phyloP scores from a whole-genome alignment of 1,140 invertebrate species.

The Bactericera cockerelli region DNA sequence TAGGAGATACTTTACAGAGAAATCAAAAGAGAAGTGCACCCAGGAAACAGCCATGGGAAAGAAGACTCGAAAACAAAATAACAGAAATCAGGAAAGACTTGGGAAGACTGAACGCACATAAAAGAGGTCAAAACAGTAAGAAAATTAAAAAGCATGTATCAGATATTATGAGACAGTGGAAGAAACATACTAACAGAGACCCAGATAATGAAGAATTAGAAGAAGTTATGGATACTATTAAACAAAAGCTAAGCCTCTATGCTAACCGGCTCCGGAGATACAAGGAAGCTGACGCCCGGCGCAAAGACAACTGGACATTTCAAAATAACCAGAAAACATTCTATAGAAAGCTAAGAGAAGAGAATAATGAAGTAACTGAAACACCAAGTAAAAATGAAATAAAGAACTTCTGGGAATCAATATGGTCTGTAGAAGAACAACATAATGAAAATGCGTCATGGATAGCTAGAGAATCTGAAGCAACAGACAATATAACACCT shows the following conservation, averaged over 20 bases:
- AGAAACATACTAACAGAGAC: background rate
- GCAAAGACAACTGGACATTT: background rate
- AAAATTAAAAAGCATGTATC: background rate
- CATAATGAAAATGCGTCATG: background rate
- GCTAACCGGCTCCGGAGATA: background rate
- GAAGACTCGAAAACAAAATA: background rate
- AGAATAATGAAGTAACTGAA: background rate
- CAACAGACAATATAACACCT: background rate
- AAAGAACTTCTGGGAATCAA: background rate
- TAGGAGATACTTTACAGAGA: background rate
- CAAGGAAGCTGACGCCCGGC: background rate
- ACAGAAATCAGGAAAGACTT: background rate
- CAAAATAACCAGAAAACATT: background rate
- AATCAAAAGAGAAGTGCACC: background rate
- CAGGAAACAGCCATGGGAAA: background rate
- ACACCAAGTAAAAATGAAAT: background rate
- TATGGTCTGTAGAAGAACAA: background rate
- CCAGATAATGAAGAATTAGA: background rate
- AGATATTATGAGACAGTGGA: background rate
- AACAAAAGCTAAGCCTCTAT: background rate
- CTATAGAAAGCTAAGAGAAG: background rate
- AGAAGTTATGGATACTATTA: background rate
- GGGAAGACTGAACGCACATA: background rate
- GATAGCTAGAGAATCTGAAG: background rate
- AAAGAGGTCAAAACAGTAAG: background rate